A percentile compares a stretch with the other conserved stretches of the same genome.
These are phyloP conservation scores for Periophthalmus modestus DNA, from an alignment of 2,113 vertebrate species.

Conservation along the genomic window DNA sequence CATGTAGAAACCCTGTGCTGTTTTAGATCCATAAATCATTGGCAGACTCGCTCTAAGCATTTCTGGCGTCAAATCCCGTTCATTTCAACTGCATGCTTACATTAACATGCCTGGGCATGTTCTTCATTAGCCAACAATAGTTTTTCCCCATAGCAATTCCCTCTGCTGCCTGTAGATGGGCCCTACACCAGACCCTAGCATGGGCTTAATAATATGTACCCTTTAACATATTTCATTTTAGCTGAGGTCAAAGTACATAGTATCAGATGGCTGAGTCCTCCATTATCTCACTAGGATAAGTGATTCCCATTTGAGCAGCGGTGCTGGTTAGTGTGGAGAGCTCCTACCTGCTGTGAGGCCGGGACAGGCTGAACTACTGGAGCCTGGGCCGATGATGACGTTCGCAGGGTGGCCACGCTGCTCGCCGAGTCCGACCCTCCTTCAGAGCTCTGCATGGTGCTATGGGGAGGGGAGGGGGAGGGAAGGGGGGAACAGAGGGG, in stretches of 20 bases:
- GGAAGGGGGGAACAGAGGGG: conserved; percentile 4
- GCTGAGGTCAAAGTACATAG: background rate
- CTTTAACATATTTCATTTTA: background rate
- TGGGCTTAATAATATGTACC: too few species aligned
- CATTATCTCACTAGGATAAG: conserved; percentile 5
- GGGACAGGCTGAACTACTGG: conserved; percentile 91
- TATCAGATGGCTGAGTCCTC: background rate
- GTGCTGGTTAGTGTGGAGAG: background rate
- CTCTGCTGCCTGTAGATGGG: too few species aligned
- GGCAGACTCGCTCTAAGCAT: too few species aligned
- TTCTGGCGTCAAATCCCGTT: too few species aligned
- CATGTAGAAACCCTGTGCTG: too few species aligned
- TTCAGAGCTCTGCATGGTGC: conserved; percentile 94
- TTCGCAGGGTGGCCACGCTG: conserved; percentile 82
- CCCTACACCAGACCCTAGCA: too few species aligned
- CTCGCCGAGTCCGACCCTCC: conserved; percentile 84
- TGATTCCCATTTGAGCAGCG: conserved; percentile 2
- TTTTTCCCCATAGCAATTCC: too few species aligned
- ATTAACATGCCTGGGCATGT: too few species aligned
- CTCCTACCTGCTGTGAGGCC: conserved; percentile 91
- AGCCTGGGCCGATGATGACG: conserved; percentile 84
- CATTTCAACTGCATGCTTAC: too few species aligned
- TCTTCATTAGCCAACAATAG: too few species aligned
- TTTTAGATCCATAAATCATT: too few species aligned
- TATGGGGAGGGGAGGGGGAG: conserved; percentile 47